phyloP scores from a whole-genome alignment of 1,140 invertebrate genomes.

The Goniozus legneri region DNA sequence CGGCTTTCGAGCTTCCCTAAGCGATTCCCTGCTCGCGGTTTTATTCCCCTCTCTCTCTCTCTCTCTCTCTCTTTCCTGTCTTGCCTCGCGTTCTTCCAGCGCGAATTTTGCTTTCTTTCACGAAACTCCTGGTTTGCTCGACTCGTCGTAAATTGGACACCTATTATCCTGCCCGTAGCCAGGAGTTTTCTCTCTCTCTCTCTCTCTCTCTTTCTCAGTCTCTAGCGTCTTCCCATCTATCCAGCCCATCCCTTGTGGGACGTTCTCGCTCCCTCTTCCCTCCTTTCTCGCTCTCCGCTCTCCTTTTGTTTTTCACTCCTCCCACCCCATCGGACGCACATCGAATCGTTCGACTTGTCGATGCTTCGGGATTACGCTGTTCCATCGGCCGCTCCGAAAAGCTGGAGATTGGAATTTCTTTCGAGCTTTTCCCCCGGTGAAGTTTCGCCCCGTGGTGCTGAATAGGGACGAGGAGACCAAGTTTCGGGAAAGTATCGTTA shows the following conservation, averaged over 20 bases:
- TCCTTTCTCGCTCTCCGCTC: constrained; percentile 1
- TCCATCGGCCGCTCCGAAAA: no score
- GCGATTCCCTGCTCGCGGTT: constrained; percentile 8
- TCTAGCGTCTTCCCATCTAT: constrained; percentile 3
- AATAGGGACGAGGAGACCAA: no score
- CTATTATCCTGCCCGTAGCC: constrained; percentile 16
- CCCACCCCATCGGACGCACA: constrained; percentile 1
- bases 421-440: no score
- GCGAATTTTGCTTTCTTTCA: neutral
- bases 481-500: no score
- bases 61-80: neutral
- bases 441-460: no score
- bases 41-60: neutral
- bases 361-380: no score
- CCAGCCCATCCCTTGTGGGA: neutral
- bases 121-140: neutral
- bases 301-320: constrained; percentile 3
- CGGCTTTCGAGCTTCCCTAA: constrained; percentile 15
- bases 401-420: no score
- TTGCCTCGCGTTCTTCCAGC: neutral
- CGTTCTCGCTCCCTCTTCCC: neutral
- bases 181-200: neutral
- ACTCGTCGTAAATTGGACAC: constrained; percentile 16
- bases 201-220: constrained; percentile 1
- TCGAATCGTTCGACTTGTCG: no score